Evolutionary conservation across 2,797 vertebrate genomes (phyloP), one percentile per base, ranked within the genome.

Genomic region (Sebastes oblongus): DNA sequence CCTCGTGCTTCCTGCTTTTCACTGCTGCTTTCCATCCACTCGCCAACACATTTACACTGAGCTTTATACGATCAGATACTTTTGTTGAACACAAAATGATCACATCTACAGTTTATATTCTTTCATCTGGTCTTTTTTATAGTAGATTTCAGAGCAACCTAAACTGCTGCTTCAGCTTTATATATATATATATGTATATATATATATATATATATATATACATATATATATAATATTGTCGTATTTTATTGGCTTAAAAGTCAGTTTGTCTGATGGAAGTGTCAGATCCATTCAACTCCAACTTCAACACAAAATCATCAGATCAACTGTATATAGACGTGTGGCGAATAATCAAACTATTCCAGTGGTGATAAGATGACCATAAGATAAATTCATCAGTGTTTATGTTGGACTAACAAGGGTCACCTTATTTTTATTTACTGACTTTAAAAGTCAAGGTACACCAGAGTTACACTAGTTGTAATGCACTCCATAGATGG

Each of bases 341-440:
- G 14, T 30, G 0, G 32, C 18, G 2, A 8, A 32, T 0, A 46
- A 39, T 18, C 13, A 0, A 55, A 9, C 25, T 50, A 0, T 39
- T 39, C 24, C 46, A 18, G 32, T 6, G 39, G 16, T 11, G 10
- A 59, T 14, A n/a, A 25, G 56, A 0, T 59, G 36, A 32, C 27
- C 18, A 20, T 24, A 8, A 30, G 25, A 30, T 30, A 50, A 60
- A 39, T 16, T 66, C 5, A n/a, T 62, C 30, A 25, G 13, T 9
- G 30, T 50, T 59, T 3, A 18, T 62, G 18, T 22, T 54, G 56
- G 4, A 69, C 20, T 27, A 70, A 55, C 8, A 16, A 25, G n/a
- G 4, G 10, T 67, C 5, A 29, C 13, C 27, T 75, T 5, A 30
- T 27, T 59, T 42, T 36, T 14, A 25, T 6, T 0, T 20, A 30